Conservation (phyloP, 2,113 vertebrate genomes). For the Himantopus leucocephalus region DNA sequence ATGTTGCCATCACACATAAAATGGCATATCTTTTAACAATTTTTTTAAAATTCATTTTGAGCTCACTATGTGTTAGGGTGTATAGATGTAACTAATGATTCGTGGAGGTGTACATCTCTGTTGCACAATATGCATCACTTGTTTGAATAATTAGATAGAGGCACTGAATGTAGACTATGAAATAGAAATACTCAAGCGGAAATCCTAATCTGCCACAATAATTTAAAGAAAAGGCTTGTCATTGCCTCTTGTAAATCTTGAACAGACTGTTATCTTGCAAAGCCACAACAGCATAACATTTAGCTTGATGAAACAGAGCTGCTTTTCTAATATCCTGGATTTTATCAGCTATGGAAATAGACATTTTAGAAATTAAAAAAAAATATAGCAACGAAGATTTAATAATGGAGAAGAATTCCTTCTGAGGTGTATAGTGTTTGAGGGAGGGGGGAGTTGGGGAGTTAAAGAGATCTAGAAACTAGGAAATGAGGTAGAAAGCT, state of each 20-base stretch:
- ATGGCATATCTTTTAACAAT: not conserved
- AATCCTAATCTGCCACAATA: conserved; percentile 39
- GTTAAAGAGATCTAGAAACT: not conserved
- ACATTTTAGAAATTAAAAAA: not conserved
- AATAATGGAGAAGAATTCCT: not conserved
- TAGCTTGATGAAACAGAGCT: not conserved
- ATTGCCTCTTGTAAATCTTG: not conserved
- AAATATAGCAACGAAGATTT: not conserved
- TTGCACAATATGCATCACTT: conserved; percentile 20
- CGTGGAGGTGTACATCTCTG: not conserved
- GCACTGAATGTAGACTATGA: not conserved
- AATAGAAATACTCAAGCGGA: conserved; percentile 49
- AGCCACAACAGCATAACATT: not conserved
- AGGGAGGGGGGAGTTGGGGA: not conserved
- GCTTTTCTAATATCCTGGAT: not conserved
- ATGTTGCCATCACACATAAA: not conserved
- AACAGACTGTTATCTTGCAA: conserved; percentile 22
- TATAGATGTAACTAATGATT: conserved; percentile 24
- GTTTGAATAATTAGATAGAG: conserved; percentile 46
- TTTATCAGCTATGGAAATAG: not conserved
- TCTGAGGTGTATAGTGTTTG: not conserved
- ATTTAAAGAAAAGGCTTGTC: conserved; percentile 31
- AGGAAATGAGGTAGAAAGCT: not conserved
- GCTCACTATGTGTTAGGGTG: not conserved
- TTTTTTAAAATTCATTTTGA: not conserved